phyloP scores from a whole-genome alignment of 1,140 invertebrate genomes.

The Trachelipus rathkii region DNA sequence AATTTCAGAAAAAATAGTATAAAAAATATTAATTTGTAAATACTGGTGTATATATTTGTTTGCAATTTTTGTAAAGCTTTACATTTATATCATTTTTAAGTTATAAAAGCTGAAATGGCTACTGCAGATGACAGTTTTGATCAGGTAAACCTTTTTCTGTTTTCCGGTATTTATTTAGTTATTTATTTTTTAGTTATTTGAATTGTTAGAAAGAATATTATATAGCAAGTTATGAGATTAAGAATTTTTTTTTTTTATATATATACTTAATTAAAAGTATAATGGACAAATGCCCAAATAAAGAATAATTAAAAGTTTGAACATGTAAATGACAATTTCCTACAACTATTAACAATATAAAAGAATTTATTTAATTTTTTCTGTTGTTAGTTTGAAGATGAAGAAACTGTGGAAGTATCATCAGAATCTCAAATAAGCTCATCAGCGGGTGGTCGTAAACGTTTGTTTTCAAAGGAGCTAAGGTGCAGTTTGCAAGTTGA shows the following conservation, averaged over 20 bases:
- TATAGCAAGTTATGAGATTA: background rate
- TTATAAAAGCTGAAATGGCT: conserved; percentile 21
- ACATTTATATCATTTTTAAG: too few species aligned
- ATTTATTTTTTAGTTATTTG: too few species aligned
- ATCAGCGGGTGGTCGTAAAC: conserved; percentile 61
- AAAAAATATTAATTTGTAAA: too few species aligned
- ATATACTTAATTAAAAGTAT: background rate
- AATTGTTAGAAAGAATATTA: background rate
- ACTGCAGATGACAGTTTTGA: conserved; percentile 41
- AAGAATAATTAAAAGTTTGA: background rate
- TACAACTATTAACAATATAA: background rate
- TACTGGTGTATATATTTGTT: too few species aligned
- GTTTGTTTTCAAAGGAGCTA: conserved; percentile 86
- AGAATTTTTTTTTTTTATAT: background rate
- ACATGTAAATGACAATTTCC: background rate
- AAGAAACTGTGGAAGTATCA: conserved; percentile 39
- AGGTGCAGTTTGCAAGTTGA: conserved; percentile 29
- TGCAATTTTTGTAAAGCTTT: too few species aligned
- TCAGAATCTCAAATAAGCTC: conserved; percentile 31
- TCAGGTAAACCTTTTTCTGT: conserved; percentile 23
- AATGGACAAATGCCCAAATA: background rate
- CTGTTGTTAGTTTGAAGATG: conserved; percentile 41
- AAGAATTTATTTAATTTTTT: conserved; percentile 29
- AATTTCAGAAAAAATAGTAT: too few species aligned
- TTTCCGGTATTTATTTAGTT: too few species aligned